These are phyloP conservation scores for Chymomyza procnemis DNA, from an alignment of 2,888 invertebrate species.

Conservation along the genomic window DNA sequence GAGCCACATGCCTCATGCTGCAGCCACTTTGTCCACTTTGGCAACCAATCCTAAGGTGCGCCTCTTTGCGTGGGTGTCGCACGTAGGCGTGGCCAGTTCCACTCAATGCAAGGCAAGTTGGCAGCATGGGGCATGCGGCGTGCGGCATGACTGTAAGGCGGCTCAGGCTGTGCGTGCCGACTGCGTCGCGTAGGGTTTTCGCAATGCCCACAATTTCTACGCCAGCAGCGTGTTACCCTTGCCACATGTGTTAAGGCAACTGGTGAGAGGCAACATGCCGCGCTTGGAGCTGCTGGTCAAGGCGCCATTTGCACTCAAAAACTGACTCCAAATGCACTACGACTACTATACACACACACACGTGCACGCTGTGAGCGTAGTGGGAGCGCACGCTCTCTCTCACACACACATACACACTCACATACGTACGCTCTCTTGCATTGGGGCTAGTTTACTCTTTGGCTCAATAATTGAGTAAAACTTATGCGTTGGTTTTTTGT, in stretches of 20 bases:
- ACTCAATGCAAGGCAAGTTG: background rate
- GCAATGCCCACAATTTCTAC: constrained; percentile 5
- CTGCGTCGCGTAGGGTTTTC: constrained; percentile 33
- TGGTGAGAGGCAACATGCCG: background rate
- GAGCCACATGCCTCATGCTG: background rate
- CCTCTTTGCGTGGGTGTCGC: constrained; percentile 51
- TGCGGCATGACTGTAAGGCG: background rate
- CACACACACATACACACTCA: background rate
- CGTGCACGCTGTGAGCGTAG: background rate
- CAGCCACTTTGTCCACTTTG: constrained; percentile 1
- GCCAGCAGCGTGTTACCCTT: background rate
- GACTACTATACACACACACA: background rate
- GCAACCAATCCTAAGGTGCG: constrained; percentile 42
- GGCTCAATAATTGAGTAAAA: constrained; percentile 43
- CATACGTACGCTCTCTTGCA: background rate
- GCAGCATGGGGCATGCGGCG: background rate
- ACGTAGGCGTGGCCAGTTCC: constrained; percentile 64
- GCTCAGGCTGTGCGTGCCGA: constrained; percentile 23
- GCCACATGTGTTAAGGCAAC: background rate
- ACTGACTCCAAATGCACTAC: background rate
- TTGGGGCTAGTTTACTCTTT: background rate
- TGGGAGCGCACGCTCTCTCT: background rate
- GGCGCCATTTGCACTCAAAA: background rate
- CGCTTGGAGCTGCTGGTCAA: background rate
- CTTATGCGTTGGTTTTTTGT: background rate